phyloP scores from a whole-genome alignment of 2,113 vertebrate species.

The Eptesicus fuscus region DNA sequence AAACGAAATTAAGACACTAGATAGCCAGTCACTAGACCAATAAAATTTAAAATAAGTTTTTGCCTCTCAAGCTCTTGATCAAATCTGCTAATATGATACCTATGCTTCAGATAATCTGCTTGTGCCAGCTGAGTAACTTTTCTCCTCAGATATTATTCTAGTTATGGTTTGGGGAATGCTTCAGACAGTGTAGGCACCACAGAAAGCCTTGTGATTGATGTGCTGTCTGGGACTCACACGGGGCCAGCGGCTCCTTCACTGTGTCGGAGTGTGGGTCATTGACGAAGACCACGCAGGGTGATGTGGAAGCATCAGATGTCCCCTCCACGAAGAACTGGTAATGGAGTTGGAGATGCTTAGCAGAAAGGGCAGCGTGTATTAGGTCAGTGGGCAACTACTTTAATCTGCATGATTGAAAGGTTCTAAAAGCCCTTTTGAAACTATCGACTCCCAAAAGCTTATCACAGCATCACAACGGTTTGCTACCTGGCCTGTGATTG shows the following conservation, averaged over 20 bases:
- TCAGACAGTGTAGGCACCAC: neutral
- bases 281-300: neutral
- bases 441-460: neutral
- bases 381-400: neutral
- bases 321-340: neutral
- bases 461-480: neutral
- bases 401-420: neutral
- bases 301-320: neutral
- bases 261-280: neutral
- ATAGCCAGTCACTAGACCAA: neutral
- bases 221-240: neutral
- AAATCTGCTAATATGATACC: neutral
- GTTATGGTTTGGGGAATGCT: neutral
- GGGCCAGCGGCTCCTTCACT: neutral
- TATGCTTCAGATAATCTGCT: neutral
- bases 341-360: neutral
- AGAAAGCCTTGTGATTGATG: neutral
- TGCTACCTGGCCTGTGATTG: neutral
- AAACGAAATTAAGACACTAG: slow-evolving; percentile 28
- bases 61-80: neutral
- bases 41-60: neutral
- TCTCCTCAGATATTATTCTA: neutral
- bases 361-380: neutral
- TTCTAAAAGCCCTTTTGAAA: neutral
- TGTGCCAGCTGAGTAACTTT: neutral